Evolutionary conservation across 2,797 vertebrate species (phyloP).

Genomic region (Acipenser ruthenus): DNA sequence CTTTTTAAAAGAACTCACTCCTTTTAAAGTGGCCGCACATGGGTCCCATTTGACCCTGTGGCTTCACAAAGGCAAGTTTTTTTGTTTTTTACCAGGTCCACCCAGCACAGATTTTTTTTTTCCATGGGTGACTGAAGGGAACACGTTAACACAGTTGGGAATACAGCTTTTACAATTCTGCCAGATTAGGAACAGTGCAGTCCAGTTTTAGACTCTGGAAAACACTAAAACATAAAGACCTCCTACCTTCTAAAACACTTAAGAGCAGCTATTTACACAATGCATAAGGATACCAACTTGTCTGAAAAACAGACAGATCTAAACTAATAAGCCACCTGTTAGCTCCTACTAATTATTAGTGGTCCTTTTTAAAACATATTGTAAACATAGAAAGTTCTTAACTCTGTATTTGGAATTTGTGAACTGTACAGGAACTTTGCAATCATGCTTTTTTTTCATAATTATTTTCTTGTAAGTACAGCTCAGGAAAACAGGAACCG

Average conservation of each 20-base stretch:
- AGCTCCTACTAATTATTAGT: slow-evolving; percentile 51
- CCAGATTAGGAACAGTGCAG: slow-evolving; percentile 26
- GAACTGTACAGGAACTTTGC: slow-evolving; percentile 40
- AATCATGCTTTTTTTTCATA: slow-evolving; percentile 40
- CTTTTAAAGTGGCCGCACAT: no score
- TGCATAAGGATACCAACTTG: slow-evolving; percentile 28
- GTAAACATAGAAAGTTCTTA: slow-evolving; percentile 54
- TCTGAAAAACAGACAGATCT: slow-evolving; percentile 37
- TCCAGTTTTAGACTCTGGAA: slow-evolving; percentile 23
- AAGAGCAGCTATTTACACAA: slow-evolving; percentile 61
- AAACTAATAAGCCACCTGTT: slow-evolving; percentile 30
- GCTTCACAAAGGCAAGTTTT: no score
- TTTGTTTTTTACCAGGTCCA: no score
- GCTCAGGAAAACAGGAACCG: slow-evolving; percentile 37
- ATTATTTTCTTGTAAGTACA: slow-evolving; percentile 41
- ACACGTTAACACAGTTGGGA: no score
- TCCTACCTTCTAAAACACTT: slow-evolving; percentile 54
- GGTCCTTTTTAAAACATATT: slow-evolving; percentile 57
- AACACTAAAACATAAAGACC: slow-evolving; percentile 41
- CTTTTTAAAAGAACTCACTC: no score
- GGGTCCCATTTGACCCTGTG: no score
- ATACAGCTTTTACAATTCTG: slow-evolving; percentile 9
- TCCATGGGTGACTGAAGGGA: no score
- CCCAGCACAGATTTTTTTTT: no score
- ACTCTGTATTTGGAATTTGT: slow-evolving; percentile 35